These are phyloP conservation scores for Eucidaris tribuloides DNA, from an alignment of 35 echinoderm and acorn worm species.

Conservation along the genomic window DNA sequence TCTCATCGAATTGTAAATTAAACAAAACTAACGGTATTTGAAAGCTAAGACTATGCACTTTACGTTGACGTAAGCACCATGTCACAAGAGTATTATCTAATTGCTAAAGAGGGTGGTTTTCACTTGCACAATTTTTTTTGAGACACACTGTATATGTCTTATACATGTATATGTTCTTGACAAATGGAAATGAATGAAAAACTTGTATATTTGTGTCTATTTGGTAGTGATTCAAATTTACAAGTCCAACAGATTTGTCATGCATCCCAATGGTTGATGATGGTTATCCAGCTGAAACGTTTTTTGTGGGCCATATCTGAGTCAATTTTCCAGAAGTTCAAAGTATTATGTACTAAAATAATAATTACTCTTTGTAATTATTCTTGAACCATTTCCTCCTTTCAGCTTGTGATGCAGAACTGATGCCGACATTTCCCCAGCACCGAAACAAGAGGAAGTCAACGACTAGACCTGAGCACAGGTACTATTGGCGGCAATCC, in stretches of 20 bases:
- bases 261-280: background rate
- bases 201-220: no score
- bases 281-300: background rate
- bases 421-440: conserved; percentile 98
- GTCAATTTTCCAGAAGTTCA: background rate
- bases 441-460: conserved; percentile 96
- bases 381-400: background rate
- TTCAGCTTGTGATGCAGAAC: conserved; percentile 84
- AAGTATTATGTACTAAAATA: background rate
- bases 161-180: no score
- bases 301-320: background rate
- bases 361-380: background rate
- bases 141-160: no score
- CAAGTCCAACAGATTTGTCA: background rate
- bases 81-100: no score
- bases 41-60: no score
- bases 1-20: no score
- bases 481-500: no score
- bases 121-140: no score
- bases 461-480: conserved; percentile 1
- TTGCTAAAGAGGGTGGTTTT: no score
- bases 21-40: no score
- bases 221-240: background rate
- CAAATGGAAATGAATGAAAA: no score
- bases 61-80: no score